A percentile compares a stretch with the other conserved stretches of the same genome.
These are phyloP conservation scores for Pterobdella sp. DNA, from an alignment of 2,888 invertebrate genomes.

Conservation along the genomic window DNA sequence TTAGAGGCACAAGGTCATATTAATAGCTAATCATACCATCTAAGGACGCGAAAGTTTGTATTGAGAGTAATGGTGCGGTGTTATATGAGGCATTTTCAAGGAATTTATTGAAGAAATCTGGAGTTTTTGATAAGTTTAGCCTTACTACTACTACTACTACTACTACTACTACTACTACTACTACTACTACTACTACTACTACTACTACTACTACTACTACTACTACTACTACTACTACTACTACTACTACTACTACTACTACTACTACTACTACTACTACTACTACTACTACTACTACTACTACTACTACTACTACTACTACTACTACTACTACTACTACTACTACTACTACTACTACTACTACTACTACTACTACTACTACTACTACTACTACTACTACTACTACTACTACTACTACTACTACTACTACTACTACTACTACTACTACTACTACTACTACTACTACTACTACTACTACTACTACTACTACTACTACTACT, in stretches of 20 bases:
- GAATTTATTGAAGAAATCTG: no score
- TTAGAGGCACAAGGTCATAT: no score
- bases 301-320: slow-evolving; percentile 23
- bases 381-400: slow-evolving; percentile 2
- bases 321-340: slow-evolving; percentile 26
- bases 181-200: slow-evolving; percentile 21
- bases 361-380: slow-evolving; percentile 26
- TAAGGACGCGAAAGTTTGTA: no score
- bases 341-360: slow-evolving; percentile 23
- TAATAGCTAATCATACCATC: no score
- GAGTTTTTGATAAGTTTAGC: not conserved
- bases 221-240: slow-evolving; percentile 17
- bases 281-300: slow-evolving; percentile 21
- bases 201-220: slow-evolving; percentile 20
- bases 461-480: slow-evolving; percentile 14
- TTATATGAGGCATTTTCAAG: no score
- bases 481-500: slow-evolving; percentile 13
- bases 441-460: slow-evolving; percentile 6
- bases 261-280: slow-evolving; percentile 25
- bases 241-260: slow-evolving; percentile 21
- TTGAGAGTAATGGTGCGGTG: no score
- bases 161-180: slow-evolving; percentile 21
- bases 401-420: slow-evolving; percentile 24
- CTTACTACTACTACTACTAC: slow-evolving; percentile 8
- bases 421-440: slow-evolving; percentile 6